Base-by-base conservation (phyloP, 2,113 vertebrate genomes). In the Gopherus flavomarginatus region DNA sequence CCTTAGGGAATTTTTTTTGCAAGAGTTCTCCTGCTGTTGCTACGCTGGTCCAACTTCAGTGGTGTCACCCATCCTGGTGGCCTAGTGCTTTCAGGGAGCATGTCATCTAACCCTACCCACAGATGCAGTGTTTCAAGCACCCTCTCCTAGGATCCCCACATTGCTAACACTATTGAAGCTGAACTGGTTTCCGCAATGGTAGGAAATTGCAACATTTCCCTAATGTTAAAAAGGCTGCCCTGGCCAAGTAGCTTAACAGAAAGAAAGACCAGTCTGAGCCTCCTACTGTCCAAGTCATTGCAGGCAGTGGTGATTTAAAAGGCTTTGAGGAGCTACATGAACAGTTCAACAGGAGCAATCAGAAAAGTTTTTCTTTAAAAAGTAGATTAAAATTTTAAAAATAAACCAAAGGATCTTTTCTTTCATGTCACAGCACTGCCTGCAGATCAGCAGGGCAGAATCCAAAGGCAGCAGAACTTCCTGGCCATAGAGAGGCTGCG, bases 351-450 rank as follows among this genome's bases (percentile, higher is more conserved):
- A 90, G 0, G 19, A 11, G 91, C 8, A 87, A 86, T 89, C 1
- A 0, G 35, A 95, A 38, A 38, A 91, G 44, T 5, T 3, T 94
- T 86, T 92, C 80, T 77, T 5, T 6, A 26, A 82, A 57, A 93
- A 82, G 50, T 12, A 75, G 50, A 83, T 27, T 21, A 2, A 38
- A 57, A 13, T 14, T 27, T 44, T 29, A 47, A 78, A 78, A 78
- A 26, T 78, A 44, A 78, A 53, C 44, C 44, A 14, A 84, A 85
- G 65, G 6, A 49, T 19, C 8, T 53, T 14, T 54, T 69, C 31
- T 38, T 56, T 47, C 95, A 69, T 85, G 90, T 92, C 86, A 72
- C 81, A 85, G 80, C 88, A 89, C 94, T 92, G 93, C 50, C 87
- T 75, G 57, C 50, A 96, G 53, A 50, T 79, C 90, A 83, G 83